Evolutionary conservation across 2,113 vertebrate genomes (phyloP).

Genomic region (Calonectris borealis): DNA sequence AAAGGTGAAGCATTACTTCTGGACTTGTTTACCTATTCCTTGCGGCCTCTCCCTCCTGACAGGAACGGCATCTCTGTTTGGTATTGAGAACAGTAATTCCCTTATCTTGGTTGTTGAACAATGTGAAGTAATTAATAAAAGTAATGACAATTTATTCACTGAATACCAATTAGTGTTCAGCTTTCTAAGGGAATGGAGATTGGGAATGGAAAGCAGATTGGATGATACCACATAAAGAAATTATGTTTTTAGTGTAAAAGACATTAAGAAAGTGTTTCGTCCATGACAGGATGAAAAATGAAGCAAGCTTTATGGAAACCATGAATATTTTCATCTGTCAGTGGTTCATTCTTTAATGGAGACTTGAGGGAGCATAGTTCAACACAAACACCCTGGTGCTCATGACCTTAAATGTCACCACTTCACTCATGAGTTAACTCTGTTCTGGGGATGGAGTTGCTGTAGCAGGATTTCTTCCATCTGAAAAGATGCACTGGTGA

Average conservation of each 20-base stretch:
- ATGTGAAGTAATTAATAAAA: background rate
- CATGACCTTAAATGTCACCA: background rate
- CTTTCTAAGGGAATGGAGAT: background rate
- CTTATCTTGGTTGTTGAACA: background rate
- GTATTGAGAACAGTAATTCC: background rate
- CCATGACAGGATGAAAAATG: background rate
- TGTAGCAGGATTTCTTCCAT: background rate
- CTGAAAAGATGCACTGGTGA: background rate
- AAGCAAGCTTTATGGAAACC: background rate
- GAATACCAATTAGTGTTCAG: constrained; percentile 5
- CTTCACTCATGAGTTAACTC: background rate
- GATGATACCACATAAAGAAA: background rate
- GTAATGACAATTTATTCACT: background rate
- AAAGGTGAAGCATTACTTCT: background rate
- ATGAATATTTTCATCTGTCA: background rate
- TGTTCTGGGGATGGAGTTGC: background rate
- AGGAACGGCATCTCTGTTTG: background rate
- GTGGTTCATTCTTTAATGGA: background rate
- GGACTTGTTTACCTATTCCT: background rate
- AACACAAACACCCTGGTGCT: background rate
- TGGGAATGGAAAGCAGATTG: background rate
- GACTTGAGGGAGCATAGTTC: background rate
- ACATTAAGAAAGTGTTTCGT: background rate
- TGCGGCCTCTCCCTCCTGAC: background rate
- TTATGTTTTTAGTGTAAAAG: background rate